Conservation (phyloP, 2,113 vertebrate genomes). For the Rhinopomastus cyanomelas region DNA sequence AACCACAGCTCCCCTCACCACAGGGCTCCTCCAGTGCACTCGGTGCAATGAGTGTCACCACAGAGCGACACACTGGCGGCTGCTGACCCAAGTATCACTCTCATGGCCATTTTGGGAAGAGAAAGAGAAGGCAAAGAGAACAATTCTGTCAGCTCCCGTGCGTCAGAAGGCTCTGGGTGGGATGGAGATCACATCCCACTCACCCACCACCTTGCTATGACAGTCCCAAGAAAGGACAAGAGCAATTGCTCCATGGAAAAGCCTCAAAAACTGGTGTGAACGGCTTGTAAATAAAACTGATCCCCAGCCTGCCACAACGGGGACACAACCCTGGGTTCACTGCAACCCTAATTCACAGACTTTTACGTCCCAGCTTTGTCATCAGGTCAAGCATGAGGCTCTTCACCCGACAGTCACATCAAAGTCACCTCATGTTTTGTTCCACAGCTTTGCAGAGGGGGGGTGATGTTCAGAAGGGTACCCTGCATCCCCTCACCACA, state of each 20-base stretch:
- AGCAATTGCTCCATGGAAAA: background rate
- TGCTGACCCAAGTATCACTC: constrained; percentile 59
- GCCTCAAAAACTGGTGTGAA: background rate
- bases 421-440: fast-evolving
- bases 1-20: background rate
- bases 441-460: background rate
- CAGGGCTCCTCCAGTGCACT: no score
- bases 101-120: background rate
- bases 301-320: background rate
- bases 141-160: constrained; percentile 15
- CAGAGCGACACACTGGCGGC: background rate
- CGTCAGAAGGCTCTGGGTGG: background rate
- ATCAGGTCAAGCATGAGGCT: background rate
- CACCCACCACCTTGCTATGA: background rate
- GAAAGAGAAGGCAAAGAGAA: constrained; percentile 38
- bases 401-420: background rate
- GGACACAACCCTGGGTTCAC: background rate
- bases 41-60: no score
- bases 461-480: background rate
- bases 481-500: background rate
- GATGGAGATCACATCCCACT: background rate
- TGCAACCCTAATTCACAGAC: background rate
- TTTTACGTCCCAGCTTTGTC: background rate
- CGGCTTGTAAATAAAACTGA: background rate
- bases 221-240: background rate